Evolutionary conservation across 1,140 invertebrate genomes (phyloP), one percentile per base, ranked within the genome.

Genomic region (Meloidogyne floridensis): DNA sequence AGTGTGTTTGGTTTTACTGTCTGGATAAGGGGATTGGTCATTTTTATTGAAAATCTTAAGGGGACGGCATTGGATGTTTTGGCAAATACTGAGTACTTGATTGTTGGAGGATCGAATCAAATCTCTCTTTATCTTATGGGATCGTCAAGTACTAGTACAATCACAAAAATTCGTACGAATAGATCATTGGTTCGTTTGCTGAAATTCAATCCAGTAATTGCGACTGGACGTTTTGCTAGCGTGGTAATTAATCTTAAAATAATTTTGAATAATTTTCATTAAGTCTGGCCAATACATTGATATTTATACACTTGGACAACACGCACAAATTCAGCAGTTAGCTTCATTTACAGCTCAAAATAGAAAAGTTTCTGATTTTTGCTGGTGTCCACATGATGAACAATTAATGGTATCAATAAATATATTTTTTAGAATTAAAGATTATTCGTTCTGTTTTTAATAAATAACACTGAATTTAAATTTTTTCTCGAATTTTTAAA

Each of bases 161-260:
- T 54, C 18, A 43, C 59, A 10, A 59, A 77, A 72, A 70, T 83
- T 32, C 53, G 77, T n/a, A 72, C 78, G 9, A 86, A 76, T 53
- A 13, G 77, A 7, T 75, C 87, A 56, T 13, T 84, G 6, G 84
- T 86, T 32, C 73, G 71, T 32, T 47, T 83, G 13, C n/a, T 86
- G 11, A 76, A 79, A 79, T 84, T 83, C 47, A 70, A 83, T 59
- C 84, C 84, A 8, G 20, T 47, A 32, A 53, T 43, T 59, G 65
- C 69, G 13, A 82, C 71, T 11, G 74, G 75, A 54, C 32, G 53
- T n/a, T 84, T 84, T 73, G 83, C 83, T 47, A 42, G 59, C 9
- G 74, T 85, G 42, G 83, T 84, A 20, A 43, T 42, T 59, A 6
- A 54, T 84, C 15, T 20, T 20, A 71, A 18, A 56, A 59, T 32